These are phyloP conservation scores for Lasioglossum pauxillum DNA, from an alignment of 2,888 invertebrate species.

Conservation along the genomic window DNA sequence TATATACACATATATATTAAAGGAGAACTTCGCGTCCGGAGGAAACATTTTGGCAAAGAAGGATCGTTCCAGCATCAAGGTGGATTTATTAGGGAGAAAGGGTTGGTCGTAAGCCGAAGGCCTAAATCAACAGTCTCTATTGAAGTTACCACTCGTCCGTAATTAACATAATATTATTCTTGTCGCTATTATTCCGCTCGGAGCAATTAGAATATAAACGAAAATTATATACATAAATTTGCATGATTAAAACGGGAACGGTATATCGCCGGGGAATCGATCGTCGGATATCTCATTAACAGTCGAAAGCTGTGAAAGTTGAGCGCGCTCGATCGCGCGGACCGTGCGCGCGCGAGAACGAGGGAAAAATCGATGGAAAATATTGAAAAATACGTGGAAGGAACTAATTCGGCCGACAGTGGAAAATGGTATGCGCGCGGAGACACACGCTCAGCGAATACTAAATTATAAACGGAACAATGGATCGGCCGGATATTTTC, in stretches of 20 bases:
- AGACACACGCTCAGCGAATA: not conserved
- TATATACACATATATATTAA: not conserved
- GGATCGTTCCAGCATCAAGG: not conserved
- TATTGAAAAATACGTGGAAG: not conserved
- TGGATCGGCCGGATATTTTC: not conserved
- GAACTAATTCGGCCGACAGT: not conserved
- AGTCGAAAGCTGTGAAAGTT: not conserved
- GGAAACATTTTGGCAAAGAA: not conserved
- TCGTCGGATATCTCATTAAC: not conserved
- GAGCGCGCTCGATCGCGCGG: not conserved
- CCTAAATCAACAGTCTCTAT: conserved; percentile 5
- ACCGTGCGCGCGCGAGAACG: not conserved
- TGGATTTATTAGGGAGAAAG: not conserved
- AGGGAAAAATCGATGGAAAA: not conserved
- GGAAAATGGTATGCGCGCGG: not conserved
- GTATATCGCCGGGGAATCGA: not conserved
- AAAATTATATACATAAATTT: conserved; percentile 16
- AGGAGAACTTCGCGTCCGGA: not conserved
- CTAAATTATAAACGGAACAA: not conserved
- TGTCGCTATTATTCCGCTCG: conserved; percentile 7
- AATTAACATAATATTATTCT: conserved; percentile 21
- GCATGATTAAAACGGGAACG: conserved; percentile 19
- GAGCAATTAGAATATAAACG: conserved; percentile 8
- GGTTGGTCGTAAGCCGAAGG: not conserved
- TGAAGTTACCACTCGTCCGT: not conserved